These are phyloP conservation scores for Ondatra zibethicus DNA, from an alignment of 2,113 vertebrate genomes.

Conservation along the genomic window DNA sequence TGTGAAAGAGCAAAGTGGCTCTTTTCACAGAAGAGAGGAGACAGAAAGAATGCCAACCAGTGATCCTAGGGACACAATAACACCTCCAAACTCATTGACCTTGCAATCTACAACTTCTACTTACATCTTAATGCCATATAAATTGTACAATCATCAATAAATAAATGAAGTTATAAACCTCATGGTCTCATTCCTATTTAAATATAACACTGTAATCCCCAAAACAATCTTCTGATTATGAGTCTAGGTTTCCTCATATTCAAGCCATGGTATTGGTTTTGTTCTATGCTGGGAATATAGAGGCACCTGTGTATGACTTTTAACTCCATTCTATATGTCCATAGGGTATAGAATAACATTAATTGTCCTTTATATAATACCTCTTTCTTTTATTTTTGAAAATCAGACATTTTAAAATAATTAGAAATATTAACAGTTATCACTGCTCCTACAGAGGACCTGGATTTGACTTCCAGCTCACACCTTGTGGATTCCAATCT, in stretches of 20 bases:
- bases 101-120: neutral
- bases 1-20: neutral
- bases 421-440: neutral
- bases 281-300: neutral
- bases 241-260: neutral
- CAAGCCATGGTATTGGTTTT: neutral
- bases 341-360: neutral
- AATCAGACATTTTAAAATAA: constrained; percentile 19
- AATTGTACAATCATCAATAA: neutral
- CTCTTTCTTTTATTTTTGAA: neutral
- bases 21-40: neutral
- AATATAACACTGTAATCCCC: neutral
- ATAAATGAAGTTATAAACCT: neutral
- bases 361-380: neutral
- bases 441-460: neutral
- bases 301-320: neutral
- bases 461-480: neutral
- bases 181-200: neutral
- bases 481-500: neutral
- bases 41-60: neutral
- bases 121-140: no score
- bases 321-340: neutral
- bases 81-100: neutral
- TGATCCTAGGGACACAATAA: neutral
- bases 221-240: neutral